These are phyloP conservation scores for Stenolophus ochropezus DNA, from an alignment of 2,888 invertebrate genomes.

Conservation along the genomic window DNA sequence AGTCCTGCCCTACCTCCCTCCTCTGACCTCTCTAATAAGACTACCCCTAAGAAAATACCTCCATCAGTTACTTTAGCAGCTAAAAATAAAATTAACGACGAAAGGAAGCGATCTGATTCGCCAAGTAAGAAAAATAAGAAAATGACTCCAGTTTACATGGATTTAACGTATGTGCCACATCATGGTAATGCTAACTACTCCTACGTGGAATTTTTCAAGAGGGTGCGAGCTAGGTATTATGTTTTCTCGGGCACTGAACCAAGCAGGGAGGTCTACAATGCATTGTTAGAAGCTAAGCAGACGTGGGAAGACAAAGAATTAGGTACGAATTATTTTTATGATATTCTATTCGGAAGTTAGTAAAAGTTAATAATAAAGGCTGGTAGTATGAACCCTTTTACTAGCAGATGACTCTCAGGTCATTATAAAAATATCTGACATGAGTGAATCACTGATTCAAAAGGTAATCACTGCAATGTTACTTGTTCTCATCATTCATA, in stretches of 20 bases:
- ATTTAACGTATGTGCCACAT: slow-evolving; percentile 96
- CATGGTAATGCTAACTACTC: slow-evolving; percentile 96
- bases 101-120: slow-evolving; percentile 83
- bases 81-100: slow-evolving; percentile 84
- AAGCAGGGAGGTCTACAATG: slow-evolving; percentile 94
- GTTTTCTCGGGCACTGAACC: slow-evolving; percentile 97
- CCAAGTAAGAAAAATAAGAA: slow-evolving; percentile 79
- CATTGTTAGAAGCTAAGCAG: slow-evolving; percentile 94
- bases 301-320: slow-evolving; percentile 97
- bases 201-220: slow-evolving; percentile 96
- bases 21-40: slow-evolving; percentile 76
- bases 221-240: slow-evolving; percentile 94
- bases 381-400: background rate
- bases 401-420: too few relatives aligned
- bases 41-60: slow-evolving; percentile 84
- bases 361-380: background rate
- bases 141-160: slow-evolving; percentile 88
- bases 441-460: too few relatives aligned
- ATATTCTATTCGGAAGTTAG: too few relatives aligned
- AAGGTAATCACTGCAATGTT: too few relatives aligned
- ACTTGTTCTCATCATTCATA: too few relatives aligned
- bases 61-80: slow-evolving; percentile 76
- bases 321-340: slow-evolving; percentile 79
- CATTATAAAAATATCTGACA: too few relatives aligned
- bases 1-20: slow-evolving; percentile 83